These are phyloP conservation scores for Gephyroberyx darwinii DNA, from an alignment of 2,797 vertebrate species.

Conservation along the genomic window DNA sequence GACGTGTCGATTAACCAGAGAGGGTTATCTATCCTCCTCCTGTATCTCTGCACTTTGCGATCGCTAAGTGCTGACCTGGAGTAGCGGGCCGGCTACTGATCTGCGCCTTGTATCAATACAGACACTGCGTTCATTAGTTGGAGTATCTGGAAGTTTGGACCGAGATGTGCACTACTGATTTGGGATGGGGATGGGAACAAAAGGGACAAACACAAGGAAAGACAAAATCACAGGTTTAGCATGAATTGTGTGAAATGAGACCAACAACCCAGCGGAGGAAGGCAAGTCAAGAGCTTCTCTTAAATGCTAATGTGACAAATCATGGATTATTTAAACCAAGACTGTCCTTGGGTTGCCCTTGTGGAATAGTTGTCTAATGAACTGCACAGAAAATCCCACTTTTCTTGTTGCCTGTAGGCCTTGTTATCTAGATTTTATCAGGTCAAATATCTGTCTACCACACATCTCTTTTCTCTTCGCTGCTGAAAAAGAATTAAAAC, in stretches of 20 bases:
- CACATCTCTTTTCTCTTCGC: not conserved
- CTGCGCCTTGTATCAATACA: constrained; percentile 17
- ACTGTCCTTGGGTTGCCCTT: too few relatives aligned
- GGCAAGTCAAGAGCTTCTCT: too few relatives aligned
- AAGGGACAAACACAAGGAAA: too few relatives aligned
- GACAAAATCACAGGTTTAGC: too few relatives aligned
- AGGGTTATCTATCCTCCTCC: constrained; percentile 23
- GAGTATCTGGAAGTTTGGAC: too few relatives aligned
- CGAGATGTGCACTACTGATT: not conserved
- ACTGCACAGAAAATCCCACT: too few relatives aligned
- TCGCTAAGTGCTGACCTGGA: constrained; percentile 17
- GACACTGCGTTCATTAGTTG: not conserved
- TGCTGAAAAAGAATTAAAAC: not conserved
- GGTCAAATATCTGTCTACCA: too few relatives aligned
- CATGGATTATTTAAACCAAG: too few relatives aligned
- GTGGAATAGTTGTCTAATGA: too few relatives aligned
- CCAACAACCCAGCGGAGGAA: not conserved
- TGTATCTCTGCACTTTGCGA: constrained; percentile 15
- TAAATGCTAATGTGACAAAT: too few relatives aligned
- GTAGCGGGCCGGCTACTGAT: constrained; percentile 6
- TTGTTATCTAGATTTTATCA: too few relatives aligned
- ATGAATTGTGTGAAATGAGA: not conserved
- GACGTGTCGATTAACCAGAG: constrained; percentile 44
- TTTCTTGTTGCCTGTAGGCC: too few relatives aligned
- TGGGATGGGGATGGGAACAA: not conserved